These are phyloP conservation scores for Limnephilus rhombicus DNA, from an alignment of 2,888 invertebrate genomes.

Conservation along the genomic window DNA sequence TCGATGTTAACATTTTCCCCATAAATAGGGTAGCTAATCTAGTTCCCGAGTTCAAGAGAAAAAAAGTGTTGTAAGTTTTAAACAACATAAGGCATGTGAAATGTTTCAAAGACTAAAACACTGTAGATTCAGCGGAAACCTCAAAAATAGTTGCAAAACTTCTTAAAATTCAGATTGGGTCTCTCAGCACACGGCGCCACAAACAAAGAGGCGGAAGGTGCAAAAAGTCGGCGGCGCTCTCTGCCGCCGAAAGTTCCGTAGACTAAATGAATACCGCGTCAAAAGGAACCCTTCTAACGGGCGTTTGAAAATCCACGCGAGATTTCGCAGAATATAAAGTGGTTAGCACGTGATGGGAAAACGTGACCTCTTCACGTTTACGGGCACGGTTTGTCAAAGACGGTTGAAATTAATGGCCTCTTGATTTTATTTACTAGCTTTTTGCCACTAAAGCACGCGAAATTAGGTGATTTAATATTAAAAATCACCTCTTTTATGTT, in stretches of 20 bases:
- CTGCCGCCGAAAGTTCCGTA: neutral
- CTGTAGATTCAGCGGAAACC: conserved; percentile 12
- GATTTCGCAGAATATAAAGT: conserved; percentile 29
- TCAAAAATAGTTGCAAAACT: neutral
- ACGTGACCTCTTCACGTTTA: conserved; percentile 8
- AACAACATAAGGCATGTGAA: neutral
- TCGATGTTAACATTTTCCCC: too few relatives aligned
- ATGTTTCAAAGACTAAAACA: neutral
- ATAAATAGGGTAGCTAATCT: too few relatives aligned
- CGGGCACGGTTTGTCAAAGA: neutral
- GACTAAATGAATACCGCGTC: conserved; percentile 41
- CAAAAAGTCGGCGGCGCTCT: conserved; percentile 5
- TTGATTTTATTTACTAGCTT: neutral
- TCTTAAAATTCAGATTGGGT: conserved; percentile 13
- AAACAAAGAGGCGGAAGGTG: neutral
- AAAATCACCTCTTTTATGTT: too few relatives aligned
- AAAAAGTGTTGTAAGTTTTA: neutral
- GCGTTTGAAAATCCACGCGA: conserved; percentile 19
- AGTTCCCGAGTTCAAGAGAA: neutral
- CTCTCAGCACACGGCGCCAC: neutral
- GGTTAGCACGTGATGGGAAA: conserved; percentile 21
- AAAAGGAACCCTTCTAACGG: conserved; percentile 25
- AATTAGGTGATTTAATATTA: too few relatives aligned
- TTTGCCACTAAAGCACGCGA: neutral
- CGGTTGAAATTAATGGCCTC: neutral